A percentile compares a stretch with the other conserved stretches of the same genome.
phyloP scores from a whole-genome alignment of 2,797 vertebrate species.

The Antrozous pallidus region DNA sequence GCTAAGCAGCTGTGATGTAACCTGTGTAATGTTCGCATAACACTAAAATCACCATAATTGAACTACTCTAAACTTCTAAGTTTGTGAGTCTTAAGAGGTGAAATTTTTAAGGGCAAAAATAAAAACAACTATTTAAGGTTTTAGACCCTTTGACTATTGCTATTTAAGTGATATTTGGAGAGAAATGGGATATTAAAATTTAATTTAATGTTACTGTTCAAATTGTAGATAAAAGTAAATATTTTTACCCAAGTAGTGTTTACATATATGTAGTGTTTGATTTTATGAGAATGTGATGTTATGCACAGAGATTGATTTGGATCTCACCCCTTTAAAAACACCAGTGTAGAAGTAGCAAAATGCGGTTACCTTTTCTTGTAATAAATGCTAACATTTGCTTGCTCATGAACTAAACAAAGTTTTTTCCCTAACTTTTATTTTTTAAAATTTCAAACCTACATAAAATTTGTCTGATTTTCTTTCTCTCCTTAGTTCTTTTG shows the following conservation, averaged over 20 bases:
- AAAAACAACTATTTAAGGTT: slow-evolving; percentile 67
- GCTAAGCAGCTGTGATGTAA: slow-evolving; percentile 87
- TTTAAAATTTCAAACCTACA: background rate
- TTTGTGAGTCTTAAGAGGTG: slow-evolving; percentile 78
- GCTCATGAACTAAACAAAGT: background rate
- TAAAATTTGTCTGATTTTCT: slow-evolving; percentile 9
- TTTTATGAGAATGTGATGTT: background rate
- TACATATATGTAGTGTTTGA: background rate
- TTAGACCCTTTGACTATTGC: slow-evolving; percentile 46
- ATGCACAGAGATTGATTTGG: background rate
- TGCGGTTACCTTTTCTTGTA: slow-evolving; percentile 60
- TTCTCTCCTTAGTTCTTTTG: background rate
- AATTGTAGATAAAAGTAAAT: slow-evolving; percentile 48
- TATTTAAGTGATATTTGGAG: slow-evolving; percentile 38
- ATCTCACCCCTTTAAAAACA: slow-evolving; percentile 50
- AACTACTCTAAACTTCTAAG: slow-evolving; percentile 76
- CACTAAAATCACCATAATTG: slow-evolving; percentile 84
- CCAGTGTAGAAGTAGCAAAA: slow-evolving; percentile 67
- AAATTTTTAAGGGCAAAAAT: slow-evolving; percentile 82
- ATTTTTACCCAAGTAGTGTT: slow-evolving; percentile 7
- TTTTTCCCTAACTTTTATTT: background rate
- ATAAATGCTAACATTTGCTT: slow-evolving; percentile 64
- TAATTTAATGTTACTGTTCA: background rate
- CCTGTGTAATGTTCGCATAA: slow-evolving; percentile 83
- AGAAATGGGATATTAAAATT: slow-evolving; percentile 10